Evolutionary conservation across 2,797 vertebrate genomes (phyloP).

Genomic region (Neostethus bicornis): DNA sequence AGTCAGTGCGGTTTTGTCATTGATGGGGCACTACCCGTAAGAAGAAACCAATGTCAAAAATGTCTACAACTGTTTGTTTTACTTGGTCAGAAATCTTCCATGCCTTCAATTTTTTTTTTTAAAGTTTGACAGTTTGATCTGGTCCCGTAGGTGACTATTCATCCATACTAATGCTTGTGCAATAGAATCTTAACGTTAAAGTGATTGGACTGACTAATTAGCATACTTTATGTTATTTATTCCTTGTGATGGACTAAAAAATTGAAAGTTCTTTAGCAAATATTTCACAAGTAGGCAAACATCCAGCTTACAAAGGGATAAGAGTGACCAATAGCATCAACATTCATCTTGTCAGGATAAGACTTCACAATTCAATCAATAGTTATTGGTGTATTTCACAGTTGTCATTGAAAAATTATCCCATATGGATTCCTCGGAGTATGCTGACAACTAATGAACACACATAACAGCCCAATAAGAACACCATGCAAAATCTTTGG

Average conservation of each 20-base stretch:
- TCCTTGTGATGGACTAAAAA: background rate
- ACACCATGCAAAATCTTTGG: slow-evolving; percentile 35
- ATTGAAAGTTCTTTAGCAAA: slow-evolving; percentile 1
- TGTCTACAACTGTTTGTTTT: background rate
- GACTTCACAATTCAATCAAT: background rate
- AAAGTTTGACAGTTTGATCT: background rate
- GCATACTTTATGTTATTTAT: slow-evolving; percentile 1
- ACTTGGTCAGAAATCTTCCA: background rate
- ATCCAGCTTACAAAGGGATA: background rate
- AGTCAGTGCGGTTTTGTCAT: background rate
- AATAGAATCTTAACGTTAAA: background rate
- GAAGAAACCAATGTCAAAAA: too few species aligned
- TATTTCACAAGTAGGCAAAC: slow-evolving; percentile 1
- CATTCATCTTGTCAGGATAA: background rate
- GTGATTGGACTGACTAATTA: background rate
- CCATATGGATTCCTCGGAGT: background rate
- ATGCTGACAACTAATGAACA: slow-evolving; percentile 22
- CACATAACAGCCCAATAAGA: slow-evolving; percentile 11
- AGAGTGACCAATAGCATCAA: background rate
- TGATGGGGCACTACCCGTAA: background rate
- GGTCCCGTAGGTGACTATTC: background rate
- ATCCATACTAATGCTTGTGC: background rate
- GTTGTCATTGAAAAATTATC: background rate
- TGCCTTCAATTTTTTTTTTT: background rate
- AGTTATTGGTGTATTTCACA: background rate